Percentiles rank a stretch among this genome's conserved stretches.
These are phyloP conservation scores for Diadophis punctatus DNA, from an alignment of 2,113 vertebrate genomes.

Conservation along the genomic window DNA sequence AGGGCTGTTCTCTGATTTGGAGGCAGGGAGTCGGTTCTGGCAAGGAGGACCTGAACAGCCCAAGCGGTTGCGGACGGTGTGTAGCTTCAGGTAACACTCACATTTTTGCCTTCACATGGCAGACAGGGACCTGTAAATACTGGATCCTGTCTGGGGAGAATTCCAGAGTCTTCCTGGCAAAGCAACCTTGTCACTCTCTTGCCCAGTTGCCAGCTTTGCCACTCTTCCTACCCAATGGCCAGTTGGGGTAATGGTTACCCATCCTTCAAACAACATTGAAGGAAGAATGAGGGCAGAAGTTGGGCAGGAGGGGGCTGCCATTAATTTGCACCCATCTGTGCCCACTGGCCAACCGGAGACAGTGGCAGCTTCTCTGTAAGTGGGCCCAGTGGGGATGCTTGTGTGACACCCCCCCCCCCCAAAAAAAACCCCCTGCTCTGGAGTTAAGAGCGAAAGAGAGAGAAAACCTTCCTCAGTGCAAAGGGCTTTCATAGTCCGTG, in stretches of 20 bases:
- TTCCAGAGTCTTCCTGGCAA: background rate
- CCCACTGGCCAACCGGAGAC: background rate
- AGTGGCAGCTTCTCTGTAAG: background rate
- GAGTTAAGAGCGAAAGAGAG: background rate
- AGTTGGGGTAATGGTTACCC: background rate
- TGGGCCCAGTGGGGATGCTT: background rate
- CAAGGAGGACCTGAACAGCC: conserved; percentile 1
- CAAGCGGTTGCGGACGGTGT: background rate
- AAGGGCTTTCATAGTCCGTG: background rate
- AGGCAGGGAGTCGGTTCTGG: conserved; percentile 25
- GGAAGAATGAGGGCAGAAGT: background rate
- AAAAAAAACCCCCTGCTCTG: background rate
- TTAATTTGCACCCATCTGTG: background rate
- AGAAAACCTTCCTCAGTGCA: background rate
- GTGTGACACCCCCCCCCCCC: background rate
- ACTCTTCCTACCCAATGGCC: background rate
- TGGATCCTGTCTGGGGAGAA: background rate
- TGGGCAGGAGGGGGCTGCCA: background rate
- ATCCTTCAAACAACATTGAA: background rate
- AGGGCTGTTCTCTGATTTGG: conserved; percentile 21
- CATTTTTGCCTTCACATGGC: background rate
- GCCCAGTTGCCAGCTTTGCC: background rate
- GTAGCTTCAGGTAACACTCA: background rate
- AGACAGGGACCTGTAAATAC: background rate
- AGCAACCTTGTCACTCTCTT: background rate